Evolutionary conservation across 92 coral and sea anemone genomes (phyloP), one percentile per base, ranked within the genome.

Genomic region (Heliopora coerulea): DNA sequence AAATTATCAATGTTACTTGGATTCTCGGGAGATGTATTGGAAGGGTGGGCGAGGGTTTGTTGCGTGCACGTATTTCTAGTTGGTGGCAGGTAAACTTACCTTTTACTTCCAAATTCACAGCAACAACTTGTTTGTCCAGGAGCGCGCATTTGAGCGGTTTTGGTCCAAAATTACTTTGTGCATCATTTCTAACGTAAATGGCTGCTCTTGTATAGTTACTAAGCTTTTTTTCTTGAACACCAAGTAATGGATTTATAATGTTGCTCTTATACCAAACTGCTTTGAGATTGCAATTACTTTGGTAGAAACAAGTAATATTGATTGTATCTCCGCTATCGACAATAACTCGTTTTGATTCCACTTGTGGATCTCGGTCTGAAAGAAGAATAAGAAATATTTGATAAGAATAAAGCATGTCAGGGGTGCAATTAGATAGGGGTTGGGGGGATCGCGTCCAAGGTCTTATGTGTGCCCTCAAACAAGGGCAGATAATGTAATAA

Each of bases 271-370:
- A 25, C 74, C 74, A 67, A 11, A 49, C 15, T 27, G 59, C 74
- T 13, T 17, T n/a, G 26, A 24, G 20, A 14, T 65, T 42, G 33
- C 72, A 65, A 31, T 65, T 67, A 15, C 74, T 67, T 23, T 17
- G n/a, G 39, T 44, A 67, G 59, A 59, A 44, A 41, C 74, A 67
- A 14, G 74, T 67, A 40, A 67, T 30, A 44, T 48, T 44, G 14
- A 46, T 49, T 29, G 58, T 5, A 30, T 67, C 74, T 48, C 74
- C 74, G 27, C 25, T 17, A 49, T 67, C 74, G 48, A 49, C 44
- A 27, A 67, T 67, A 19, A 46, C 19, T 25, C 26, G 32, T 56
- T 49, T 54, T 48, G 59, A 44, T 4, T 44, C 12, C 10, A 67
- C 40, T 3, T 46, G 25, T 3, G 74, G 74, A 19, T 7, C 33